These are phyloP conservation scores for Atta cephalotes DNA, from an alignment of 1,140 invertebrate species.

Conservation along the genomic window DNA sequence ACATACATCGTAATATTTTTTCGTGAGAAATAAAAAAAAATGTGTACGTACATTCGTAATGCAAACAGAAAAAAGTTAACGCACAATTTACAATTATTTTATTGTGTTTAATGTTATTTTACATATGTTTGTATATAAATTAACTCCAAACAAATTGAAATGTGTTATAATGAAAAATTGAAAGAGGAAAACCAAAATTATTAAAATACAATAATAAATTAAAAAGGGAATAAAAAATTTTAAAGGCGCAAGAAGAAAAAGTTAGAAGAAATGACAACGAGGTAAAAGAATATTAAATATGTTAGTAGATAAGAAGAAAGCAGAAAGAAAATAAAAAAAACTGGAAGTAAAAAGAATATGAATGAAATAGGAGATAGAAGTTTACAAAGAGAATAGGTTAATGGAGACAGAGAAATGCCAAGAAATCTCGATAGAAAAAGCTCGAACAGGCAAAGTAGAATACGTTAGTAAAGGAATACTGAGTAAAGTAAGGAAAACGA, in stretches of 20 bases:
- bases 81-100: background rate
- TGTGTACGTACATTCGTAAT: background rate
- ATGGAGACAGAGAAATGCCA: constrained; percentile 19
- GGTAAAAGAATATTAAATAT: constrained; percentile 12
- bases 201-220: background rate
- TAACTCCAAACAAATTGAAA: background rate
- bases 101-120: background rate
- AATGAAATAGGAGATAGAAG: constrained; percentile 3
- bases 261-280: background rate
- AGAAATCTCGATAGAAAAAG: constrained; percentile 33
- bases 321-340: background rate
- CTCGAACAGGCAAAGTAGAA: constrained; percentile 24
- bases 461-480: constrained; percentile 39
- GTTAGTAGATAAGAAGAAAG: constrained; percentile 19
- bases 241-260: background rate
- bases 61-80: background rate
- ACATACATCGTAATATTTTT: background rate
- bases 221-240: background rate
- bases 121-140: background rate
- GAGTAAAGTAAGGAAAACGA: background rate
- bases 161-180: background rate
- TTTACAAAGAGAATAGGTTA: constrained; percentile 50
- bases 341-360: background rate
- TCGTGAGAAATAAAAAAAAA: background rate
- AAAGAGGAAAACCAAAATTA: background rate